These are phyloP conservation scores for Platycnemis pennipes DNA, from an alignment of 2,888 invertebrate genomes.

Conservation along the genomic window DNA sequence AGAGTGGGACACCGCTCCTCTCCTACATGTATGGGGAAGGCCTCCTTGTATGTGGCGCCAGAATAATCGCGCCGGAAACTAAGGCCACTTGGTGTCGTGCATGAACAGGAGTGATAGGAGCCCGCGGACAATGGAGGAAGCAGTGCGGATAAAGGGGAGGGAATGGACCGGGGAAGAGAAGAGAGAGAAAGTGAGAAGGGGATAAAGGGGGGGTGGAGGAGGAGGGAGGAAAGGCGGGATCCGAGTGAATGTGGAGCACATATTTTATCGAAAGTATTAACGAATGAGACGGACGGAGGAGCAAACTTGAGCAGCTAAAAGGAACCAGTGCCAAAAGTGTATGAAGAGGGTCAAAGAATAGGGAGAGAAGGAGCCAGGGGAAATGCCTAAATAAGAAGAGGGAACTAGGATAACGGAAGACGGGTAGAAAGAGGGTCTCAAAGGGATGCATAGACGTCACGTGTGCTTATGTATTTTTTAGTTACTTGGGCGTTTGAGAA, in stretches of 20 bases:
- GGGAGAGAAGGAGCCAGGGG: no score
- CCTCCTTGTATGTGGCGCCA: conserved; percentile 12
- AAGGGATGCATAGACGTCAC: background rate
- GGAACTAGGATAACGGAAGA: background rate
- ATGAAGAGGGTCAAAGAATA: conserved; percentile 24
- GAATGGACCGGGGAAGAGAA: background rate
- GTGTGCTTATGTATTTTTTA: no score
- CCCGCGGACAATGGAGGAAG: background rate
- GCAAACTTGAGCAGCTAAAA: background rate
- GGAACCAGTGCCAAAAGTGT: background rate
- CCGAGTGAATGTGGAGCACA: background rate
- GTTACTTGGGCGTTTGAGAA: no score
- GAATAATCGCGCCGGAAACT: conserved; percentile 44
- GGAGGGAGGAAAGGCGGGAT: background rate
- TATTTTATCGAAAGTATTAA: conserved; percentile 55
- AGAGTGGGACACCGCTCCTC: background rate
- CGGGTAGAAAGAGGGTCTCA: background rate
- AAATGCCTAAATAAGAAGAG: no score
- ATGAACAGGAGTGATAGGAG: conserved; percentile 15
- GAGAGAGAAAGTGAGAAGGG: background rate
- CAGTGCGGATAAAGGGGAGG: background rate
- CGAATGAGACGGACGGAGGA: background rate
- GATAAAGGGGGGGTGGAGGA: background rate
- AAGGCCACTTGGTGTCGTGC: conserved; percentile 26
- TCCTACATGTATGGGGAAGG: background rate